A percentile compares a stretch with the other conserved stretches of the same genome.
phyloP scores from a whole-genome alignment of 2,113 vertebrate genomes.

The Hippocampus zosterae region DNA sequence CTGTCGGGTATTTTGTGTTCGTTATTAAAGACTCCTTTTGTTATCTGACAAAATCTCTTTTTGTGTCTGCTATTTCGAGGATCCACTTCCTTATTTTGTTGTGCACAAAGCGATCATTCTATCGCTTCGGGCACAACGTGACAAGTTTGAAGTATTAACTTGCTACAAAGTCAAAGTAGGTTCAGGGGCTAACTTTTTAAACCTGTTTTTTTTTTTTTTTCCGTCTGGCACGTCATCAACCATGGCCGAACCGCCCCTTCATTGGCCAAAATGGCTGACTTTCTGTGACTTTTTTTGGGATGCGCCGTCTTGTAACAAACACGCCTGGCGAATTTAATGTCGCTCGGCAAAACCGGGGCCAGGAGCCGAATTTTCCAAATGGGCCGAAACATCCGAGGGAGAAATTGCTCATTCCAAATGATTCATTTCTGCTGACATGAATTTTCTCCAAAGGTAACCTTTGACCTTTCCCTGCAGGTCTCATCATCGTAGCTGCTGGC shows the following conservation, averaged over 20 bases:
- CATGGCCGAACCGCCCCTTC: not conserved
- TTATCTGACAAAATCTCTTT: too few relatives aligned
- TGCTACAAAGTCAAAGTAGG: not conserved
- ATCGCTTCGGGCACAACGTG: too few relatives aligned
- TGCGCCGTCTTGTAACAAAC: not conserved
- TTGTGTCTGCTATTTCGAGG: too few relatives aligned
- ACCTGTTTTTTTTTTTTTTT: too few relatives aligned
- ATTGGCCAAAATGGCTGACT: not conserved
- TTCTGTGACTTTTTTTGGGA: not conserved
- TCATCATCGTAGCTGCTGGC: slow-evolving; percentile 40
- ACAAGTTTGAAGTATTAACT: not conserved
- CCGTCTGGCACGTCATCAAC: too few relatives aligned
- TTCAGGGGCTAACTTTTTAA: not conserved
- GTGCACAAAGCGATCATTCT: too few relatives aligned
- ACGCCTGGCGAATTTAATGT: not conserved
- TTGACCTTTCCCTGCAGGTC: slow-evolving; percentile 44
- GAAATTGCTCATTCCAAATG: not conserved
- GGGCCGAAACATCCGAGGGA: not conserved
- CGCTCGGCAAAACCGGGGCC: not conserved
- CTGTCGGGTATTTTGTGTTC: too few relatives aligned
- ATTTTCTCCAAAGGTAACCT: slow-evolving; percentile 6
- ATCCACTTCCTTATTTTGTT: too few relatives aligned
- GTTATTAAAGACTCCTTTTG: too few relatives aligned
- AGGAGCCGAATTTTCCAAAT: not conserved
- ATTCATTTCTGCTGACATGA: slow-evolving; percentile 1